phyloP scores from a whole-genome alignment of 2,113 vertebrate species.

The Tetraodon nigroviridis region DNA sequence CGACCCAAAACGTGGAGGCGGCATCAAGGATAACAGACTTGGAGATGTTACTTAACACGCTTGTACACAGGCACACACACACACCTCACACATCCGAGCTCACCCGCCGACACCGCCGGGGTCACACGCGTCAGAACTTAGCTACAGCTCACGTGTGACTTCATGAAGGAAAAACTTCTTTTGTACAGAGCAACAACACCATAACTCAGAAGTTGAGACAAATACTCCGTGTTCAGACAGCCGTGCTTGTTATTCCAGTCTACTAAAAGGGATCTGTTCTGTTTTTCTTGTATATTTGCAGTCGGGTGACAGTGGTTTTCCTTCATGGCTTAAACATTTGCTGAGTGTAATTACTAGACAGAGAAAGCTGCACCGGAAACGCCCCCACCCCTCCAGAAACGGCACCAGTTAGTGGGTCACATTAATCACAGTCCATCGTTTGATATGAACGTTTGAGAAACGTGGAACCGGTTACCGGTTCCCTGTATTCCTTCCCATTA shows the following conservation, averaged over 20 bases:
- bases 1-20: conserved; percentile 59
- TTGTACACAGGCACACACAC: conserved; percentile 38
- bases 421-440: conserved; percentile 76
- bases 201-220: conserved; percentile 56
- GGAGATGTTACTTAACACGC: conserved; percentile 77
- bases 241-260: conserved; percentile 77
- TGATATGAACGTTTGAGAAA: conserved; percentile 77
- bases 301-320: conserved; percentile 81
- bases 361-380: conserved; percentile 72
- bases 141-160: conserved; percentile 72
- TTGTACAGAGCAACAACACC: conserved; percentile 78
- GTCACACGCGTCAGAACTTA: conserved; percentile 79
- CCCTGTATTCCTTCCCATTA: conserved; percentile 48
- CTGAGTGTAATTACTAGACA: conserved; percentile 80
- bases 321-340: conserved; percentile 76
- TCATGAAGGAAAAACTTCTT: conserved; percentile 80
- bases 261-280: conserved; percentile 91
- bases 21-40: conserved; percentile 78
- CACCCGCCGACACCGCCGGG: conserved; percentile 62
- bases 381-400: conserved; percentile 36
- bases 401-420: conserved; percentile 51
- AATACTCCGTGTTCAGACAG: conserved; percentile 72
- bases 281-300: conserved; percentile 87
- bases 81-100: conserved; percentile 32
- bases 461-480: conserved; percentile 56